phyloP scores from a whole-genome alignment of 1,140 invertebrate genomes.

The Drosophila serrata region DNA sequence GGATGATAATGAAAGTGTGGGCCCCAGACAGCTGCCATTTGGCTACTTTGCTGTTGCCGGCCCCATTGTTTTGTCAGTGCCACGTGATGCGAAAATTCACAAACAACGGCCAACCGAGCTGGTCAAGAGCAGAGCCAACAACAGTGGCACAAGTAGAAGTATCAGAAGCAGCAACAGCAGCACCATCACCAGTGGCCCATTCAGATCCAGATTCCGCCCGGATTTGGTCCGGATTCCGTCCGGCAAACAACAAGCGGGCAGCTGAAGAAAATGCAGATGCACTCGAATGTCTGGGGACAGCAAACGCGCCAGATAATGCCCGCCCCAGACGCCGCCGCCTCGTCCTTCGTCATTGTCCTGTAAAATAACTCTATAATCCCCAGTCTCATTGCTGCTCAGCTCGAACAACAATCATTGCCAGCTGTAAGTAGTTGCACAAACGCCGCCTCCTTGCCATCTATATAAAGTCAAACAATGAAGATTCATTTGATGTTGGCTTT shows the following conservation, averaged over 20 bases:
- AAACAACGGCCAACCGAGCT: constrained; percentile 70
- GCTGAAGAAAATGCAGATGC: constrained; percentile 56
- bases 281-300: constrained; percentile 47
- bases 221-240: constrained; percentile 10
- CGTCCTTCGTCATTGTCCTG: constrained; percentile 55
- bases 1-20: constrained; percentile 34
- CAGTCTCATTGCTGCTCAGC: constrained; percentile 40
- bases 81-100: constrained; percentile 79
- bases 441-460: constrained; percentile 21
- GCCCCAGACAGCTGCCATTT: constrained; percentile 69
- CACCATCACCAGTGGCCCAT: constrained; percentile 44
- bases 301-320: constrained; percentile 62
- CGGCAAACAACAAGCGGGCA: constrained; percentile 45
- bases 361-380: constrained; percentile 57
- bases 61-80: constrained; percentile 65
- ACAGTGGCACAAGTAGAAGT: constrained; percentile 6
- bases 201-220: constrained; percentile 30
- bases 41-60: constrained; percentile 43
- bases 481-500: constrained; percentile 46
- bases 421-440: constrained; percentile 53
- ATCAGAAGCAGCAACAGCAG: constrained; percentile 18
- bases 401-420: constrained; percentile 63
- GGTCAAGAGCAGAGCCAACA: constrained; percentile 71
- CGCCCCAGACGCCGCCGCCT: constrained; percentile 2
- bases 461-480: constrained; percentile 51